Conservation (phyloP, 2,888 invertebrate species). For the Tanypteryx hageni region DNA sequence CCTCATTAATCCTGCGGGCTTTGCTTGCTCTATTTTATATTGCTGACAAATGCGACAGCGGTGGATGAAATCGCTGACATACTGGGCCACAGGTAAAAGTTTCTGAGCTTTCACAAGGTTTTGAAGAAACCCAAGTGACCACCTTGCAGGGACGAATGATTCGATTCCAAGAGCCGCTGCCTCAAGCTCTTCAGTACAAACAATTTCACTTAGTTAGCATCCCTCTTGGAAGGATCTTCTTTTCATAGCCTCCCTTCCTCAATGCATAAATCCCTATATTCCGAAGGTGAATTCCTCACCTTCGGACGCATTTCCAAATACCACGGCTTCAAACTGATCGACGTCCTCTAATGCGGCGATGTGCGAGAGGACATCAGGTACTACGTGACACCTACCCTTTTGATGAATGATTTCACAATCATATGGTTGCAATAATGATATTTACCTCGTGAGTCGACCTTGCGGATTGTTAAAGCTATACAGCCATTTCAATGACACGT, state of each 20-base stretch:
- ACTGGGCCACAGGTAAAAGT: not conserved
- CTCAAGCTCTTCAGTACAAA: too few relatives aligned
- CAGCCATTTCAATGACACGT: slow-evolving; percentile 62
- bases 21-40: not conserved
- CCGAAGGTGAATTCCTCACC: not conserved
- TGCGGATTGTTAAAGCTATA: slow-evolving; percentile 45
- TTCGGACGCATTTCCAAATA: not conserved
- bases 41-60: not conserved
- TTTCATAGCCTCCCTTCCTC: not conserved
- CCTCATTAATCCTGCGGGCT: slow-evolving; percentile 16
- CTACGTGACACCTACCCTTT: slow-evolving; percentile 69
- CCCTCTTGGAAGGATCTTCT: too few relatives aligned
- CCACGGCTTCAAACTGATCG: not conserved
- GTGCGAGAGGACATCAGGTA: slow-evolving; percentile 72
- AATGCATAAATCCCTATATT: not conserved
- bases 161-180: too few relatives aligned
- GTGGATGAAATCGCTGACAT: not conserved
- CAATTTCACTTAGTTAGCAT: too few relatives aligned
- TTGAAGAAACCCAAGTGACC: not conserved
- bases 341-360: slow-evolving; percentile 46
- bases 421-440: slow-evolving; percentile 69
- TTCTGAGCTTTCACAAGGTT: not conserved
- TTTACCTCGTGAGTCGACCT: slow-evolving; percentile 41
- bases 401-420: slow-evolving; percentile 70
- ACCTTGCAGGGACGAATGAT: not conserved